Evolutionary conservation across 2,113 vertebrate species (phyloP), one percentile per base, ranked within the genome.

Genomic region (Perca fluviatilis): DNA sequence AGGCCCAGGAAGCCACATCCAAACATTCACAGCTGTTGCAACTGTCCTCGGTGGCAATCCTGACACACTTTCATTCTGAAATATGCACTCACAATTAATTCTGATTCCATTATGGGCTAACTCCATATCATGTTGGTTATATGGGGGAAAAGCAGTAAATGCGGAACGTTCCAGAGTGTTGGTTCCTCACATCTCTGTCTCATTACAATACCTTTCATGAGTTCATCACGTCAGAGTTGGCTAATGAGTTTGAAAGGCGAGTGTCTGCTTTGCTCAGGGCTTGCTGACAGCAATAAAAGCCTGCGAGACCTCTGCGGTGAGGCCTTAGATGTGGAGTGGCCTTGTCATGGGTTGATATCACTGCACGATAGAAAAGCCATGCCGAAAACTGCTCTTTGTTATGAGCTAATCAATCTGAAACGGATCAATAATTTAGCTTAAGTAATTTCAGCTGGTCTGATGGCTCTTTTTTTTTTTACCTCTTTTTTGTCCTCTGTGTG

Each of bases 161-260:
- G 12, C 47, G 25, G 54, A 82, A 71, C 6, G 19, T 67, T 33
- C 25, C 54, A 72, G 33, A 54, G 56, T 1, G 2, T 21, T 12
- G 69, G 40, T 62, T 63, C 57, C 75, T 76, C 50, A 36, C 80
- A 76, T 79, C 75, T 83, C 77, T 3, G 23, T 72, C 64, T 74
- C 77, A 75, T 87, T 79, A 86, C 80, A 85, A 86, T 74, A 77
- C 80, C 84, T 95, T 92, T 94, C 91, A 94, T 93, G 86, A 93
- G 86, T 91, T 93, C 84, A 82, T 95, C 92, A 91, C 73, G 56
- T 91, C 85, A 69, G 83, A 74, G 77, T 77, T 88, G 79, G 74
- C 91, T 92, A 90, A 93, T 91, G 89, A 93, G 73, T 88, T 88
- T 88, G 88, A 93, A 91, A 89, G 80, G 83, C 49, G 21, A 89